phyloP scores from a whole-genome alignment of 1,140 invertebrate genomes.

The Pogonomyrmex californicus region DNA sequence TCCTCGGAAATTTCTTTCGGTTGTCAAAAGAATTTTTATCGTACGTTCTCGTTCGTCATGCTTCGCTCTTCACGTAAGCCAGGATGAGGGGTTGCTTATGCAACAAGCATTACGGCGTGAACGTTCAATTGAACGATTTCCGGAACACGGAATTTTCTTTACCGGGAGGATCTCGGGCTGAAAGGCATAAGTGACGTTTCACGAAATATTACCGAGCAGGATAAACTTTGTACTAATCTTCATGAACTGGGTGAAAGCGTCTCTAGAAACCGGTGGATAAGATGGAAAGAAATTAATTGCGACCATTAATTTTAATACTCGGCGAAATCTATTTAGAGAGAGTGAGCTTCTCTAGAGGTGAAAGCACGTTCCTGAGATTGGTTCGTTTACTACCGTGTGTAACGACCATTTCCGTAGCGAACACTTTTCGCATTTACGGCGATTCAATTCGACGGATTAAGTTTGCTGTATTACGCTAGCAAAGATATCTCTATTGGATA shows the following conservation, averaged over 20 bases:
- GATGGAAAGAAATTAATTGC: conserved; percentile 53
- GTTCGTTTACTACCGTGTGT: conserved; percentile 38
- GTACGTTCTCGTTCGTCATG: not conserved
- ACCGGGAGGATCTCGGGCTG: not conserved
- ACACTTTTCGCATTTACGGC: conserved; percentile 41
- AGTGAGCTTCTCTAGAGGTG: not conserved
- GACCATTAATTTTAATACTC: conserved; percentile 54
- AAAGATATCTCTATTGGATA: conserved; percentile 21
- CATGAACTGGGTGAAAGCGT: not conserved
- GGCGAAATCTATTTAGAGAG: conserved; percentile 47
- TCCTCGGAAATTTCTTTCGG: conserved; percentile 6
- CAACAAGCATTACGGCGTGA: not conserved
- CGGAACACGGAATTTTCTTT: not conserved
- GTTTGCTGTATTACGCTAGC: not conserved
- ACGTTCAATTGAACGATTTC: not conserved
- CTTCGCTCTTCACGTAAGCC: not conserved
- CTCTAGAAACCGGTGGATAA: not conserved
- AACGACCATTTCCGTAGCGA: conserved; percentile 34
- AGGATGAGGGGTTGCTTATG: not conserved
- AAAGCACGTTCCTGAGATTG: conserved; percentile 50
- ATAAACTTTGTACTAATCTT: conserved; percentile 33
- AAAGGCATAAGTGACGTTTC: conserved; percentile 14
- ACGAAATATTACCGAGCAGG: not conserved
- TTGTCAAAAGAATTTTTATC: conserved; percentile 39
- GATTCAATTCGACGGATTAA: conserved; percentile 57